Conservation (phyloP, 1,140 invertebrate genomes). For the Lucilia cuprina region DNA sequence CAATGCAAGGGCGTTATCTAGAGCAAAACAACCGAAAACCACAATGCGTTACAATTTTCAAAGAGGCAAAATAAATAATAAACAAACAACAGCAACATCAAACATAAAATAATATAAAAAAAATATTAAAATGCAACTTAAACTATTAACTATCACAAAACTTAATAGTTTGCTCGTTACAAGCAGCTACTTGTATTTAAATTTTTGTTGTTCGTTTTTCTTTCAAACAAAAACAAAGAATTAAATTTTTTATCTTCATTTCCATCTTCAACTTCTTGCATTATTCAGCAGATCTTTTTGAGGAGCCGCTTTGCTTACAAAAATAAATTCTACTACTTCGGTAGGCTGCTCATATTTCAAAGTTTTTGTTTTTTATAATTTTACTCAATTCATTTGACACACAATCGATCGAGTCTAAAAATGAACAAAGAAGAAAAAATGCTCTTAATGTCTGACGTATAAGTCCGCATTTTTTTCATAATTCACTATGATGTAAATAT, state of each 20-base stretch:
- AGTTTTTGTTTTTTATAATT: not conserved
- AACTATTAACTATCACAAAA: not conserved
- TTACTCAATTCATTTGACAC: slow-evolving; percentile 9
- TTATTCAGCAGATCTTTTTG: not conserved
- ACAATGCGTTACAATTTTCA: slow-evolving; percentile 40
- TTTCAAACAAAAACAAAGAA: not conserved
- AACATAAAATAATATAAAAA: not conserved
- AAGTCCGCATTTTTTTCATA: not conserved
- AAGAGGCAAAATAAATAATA: not conserved
- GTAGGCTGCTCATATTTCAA: not conserved
- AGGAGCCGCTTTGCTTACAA: not conserved
- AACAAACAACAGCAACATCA: not conserved
- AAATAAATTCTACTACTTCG: not conserved
- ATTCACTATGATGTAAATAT: not conserved
- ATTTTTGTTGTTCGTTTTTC: not conserved
- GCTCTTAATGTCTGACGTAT: too few relatives aligned
- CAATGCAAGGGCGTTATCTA: slow-evolving; percentile 47
- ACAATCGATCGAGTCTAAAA: not conserved
- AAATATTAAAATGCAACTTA: not conserved
- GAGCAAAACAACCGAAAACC: slow-evolving; percentile 51
- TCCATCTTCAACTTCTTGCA: not conserved
- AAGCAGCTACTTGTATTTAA: slow-evolving; percentile 1
- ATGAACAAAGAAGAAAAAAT: not conserved
- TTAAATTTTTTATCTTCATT: not conserved
- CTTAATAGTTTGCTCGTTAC: not conserved